Percentiles rank a stretch among this genome's conserved stretches.
phyloP scores from a whole-genome alignment of 1,140 invertebrate genomes.

The Camponotus floridanus region DNA sequence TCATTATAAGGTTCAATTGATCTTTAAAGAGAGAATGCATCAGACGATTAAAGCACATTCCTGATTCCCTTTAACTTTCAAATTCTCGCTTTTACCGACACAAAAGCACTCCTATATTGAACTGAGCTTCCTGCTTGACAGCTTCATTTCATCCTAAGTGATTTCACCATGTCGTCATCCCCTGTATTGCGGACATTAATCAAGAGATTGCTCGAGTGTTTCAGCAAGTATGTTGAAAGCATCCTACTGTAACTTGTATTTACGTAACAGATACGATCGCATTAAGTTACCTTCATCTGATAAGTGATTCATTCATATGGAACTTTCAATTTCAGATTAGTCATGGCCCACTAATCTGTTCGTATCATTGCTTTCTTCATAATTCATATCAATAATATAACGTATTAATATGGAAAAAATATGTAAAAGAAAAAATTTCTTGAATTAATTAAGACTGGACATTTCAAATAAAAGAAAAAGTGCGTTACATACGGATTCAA shows the following conservation, averaged over 20 bases:
- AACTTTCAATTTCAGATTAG: background rate
- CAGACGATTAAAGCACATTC: conserved; percentile 47
- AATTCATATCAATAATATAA: background rate
- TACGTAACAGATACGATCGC: background rate
- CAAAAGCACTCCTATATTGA: conserved; percentile 41
- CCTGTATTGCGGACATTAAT: conserved; percentile 50
- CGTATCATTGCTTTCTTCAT: background rate
- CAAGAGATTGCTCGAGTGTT: conserved; percentile 39
- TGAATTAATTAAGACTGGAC: background rate
- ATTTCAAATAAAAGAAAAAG: background rate
- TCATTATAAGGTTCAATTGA: background rate
- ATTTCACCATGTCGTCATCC: conserved; percentile 42
- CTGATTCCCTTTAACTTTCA: conserved; percentile 21
- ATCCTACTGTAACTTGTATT: conserved; percentile 33
- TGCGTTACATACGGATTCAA: background rate
- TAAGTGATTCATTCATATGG: background rate
- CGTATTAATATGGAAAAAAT: background rate
- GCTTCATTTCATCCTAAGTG: conserved; percentile 49
- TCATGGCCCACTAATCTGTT: background rate
- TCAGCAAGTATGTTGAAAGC: conserved; percentile 39
- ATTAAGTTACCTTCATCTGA: conserved; percentile 11
- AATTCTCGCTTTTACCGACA: conserved; percentile 35
- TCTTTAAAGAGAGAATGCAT: conserved; percentile 9
- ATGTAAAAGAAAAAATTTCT: conserved; percentile 12
- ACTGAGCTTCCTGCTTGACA: conserved; percentile 50